Conservation (phyloP, 2,797 vertebrate species). For the Gallinago nigripennis region DNA sequence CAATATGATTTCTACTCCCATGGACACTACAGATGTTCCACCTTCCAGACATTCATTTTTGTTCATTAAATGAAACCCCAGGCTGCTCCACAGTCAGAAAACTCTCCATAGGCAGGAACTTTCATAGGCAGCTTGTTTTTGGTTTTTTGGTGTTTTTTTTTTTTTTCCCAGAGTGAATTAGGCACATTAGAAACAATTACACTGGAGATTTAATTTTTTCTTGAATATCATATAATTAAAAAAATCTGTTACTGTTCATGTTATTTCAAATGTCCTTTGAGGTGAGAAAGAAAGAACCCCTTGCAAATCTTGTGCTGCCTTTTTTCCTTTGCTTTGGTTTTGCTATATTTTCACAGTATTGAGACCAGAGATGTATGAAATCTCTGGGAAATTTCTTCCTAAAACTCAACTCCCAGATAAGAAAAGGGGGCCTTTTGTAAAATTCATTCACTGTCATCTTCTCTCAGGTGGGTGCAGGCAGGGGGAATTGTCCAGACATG, state of each 20-base stretch:
- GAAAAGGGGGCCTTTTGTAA: background rate
- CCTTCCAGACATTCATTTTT: background rate
- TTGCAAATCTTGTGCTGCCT: background rate
- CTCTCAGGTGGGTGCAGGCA: accelerated
- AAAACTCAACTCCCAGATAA: background rate
- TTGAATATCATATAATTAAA: background rate
- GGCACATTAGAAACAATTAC: background rate
- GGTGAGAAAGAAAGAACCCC: background rate
- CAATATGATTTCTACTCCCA: background rate
- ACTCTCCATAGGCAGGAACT: background rate
- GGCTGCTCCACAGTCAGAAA: background rate
- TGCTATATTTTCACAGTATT: background rate
- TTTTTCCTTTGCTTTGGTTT: background rate
- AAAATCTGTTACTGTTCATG: background rate
- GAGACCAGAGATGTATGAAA: background rate
- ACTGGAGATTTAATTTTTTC: background rate
- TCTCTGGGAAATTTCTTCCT: background rate
- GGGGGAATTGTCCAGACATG: background rate
- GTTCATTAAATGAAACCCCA: background rate
- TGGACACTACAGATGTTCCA: background rate
- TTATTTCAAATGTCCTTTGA: background rate
- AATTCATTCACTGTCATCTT: background rate
- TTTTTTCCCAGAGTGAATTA: background rate
- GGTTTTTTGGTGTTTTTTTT: background rate
- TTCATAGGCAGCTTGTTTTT: background rate